These are phyloP conservation scores for Sminthurides bifidus DNA, from an alignment of 1,140 invertebrate genomes.

Conservation along the genomic window DNA sequence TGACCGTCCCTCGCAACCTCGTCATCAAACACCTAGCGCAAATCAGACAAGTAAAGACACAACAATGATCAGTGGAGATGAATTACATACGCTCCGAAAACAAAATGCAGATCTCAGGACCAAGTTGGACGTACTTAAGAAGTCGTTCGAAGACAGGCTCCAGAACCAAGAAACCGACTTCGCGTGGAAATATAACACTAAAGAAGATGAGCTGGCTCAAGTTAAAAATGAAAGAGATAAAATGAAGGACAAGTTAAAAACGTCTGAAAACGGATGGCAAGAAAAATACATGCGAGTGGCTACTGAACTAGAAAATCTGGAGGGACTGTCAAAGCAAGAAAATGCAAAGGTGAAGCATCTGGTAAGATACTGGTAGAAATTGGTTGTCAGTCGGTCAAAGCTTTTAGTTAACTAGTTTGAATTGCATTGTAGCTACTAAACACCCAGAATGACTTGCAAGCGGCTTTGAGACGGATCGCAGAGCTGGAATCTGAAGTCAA, in stretches of 20 bases:
- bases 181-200: conserved; percentile 45
- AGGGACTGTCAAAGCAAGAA: conserved; percentile 60
- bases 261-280: conserved; percentile 51
- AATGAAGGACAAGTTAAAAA: conserved; percentile 47
- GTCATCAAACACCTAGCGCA: background rate
- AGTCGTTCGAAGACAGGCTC: conserved; percentile 41
- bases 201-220: conserved; percentile 48
- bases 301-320: conserved; percentile 62
- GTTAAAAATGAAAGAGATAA: conserved; percentile 48
- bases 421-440: conserved; percentile 23
- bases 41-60: background rate
- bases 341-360: conserved; percentile 64
- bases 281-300: conserved; percentile 48
- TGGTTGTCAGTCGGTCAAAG: background rate
- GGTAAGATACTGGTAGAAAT: conserved; percentile 41
- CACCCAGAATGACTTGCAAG: conserved; percentile 18
- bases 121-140: conserved; percentile 45
- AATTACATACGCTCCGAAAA: conserved; percentile 41
- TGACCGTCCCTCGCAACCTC: conserved; percentile 8
- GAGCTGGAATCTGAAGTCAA: conserved; percentile 1
- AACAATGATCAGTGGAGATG: conserved; percentile 7
- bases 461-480: background rate
- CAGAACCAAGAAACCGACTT: conserved; percentile 53
- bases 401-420: too few species aligned
- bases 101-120: conserved; percentile 43